These are phyloP conservation scores for Teinopalpus imperialis DNA, from an alignment of 2,888 invertebrate genomes.

Conservation along the genomic window DNA sequence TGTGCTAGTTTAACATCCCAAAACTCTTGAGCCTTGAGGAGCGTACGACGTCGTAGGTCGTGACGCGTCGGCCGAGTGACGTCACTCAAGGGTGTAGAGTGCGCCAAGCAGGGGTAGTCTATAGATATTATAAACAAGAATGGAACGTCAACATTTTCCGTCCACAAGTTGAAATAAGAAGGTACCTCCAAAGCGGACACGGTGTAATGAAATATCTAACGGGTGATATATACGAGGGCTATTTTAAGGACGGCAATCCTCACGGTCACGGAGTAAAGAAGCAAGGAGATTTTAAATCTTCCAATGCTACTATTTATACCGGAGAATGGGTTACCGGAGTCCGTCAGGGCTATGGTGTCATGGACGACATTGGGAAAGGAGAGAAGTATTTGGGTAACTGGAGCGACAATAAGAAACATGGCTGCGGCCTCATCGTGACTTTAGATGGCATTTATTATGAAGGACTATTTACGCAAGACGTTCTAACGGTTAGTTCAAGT, in stretches of 20 bases:
- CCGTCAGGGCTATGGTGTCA: constrained; percentile 93
- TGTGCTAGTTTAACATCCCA: too few relatives aligned
- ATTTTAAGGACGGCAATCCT: constrained; percentile 91
- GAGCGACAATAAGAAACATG: constrained; percentile 91
- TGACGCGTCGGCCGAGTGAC: constrained; percentile 72
- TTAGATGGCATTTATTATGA: constrained; percentile 95
- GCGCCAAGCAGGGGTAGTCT: constrained; percentile 64
- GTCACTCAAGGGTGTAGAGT: constrained; percentile 73
- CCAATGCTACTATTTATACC: constrained; percentile 90
- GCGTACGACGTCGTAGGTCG: constrained; percentile 75
- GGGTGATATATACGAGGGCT: constrained; percentile 92
- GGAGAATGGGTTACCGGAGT: constrained; percentile 92
- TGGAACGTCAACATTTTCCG: too few relatives aligned
- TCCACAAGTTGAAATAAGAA: too few relatives aligned
- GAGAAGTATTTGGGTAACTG: constrained; percentile 96
- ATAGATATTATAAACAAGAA: too few relatives aligned
- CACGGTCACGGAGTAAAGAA: constrained; percentile 93
- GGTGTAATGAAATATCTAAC: constrained; percentile 88
- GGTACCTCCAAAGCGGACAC: constrained; percentile 91
- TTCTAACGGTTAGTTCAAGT: constrained; percentile 83
- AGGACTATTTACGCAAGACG: constrained; percentile 91
- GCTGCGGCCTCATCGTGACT: constrained; percentile 92
- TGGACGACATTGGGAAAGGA: constrained; percentile 92
- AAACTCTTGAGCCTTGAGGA: constrained; percentile 53
- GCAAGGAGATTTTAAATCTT: constrained; percentile 89